These are phyloP conservation scores for Actias luna DNA, from an alignment of 2,888 invertebrate genomes.

Conservation along the genomic window DNA sequence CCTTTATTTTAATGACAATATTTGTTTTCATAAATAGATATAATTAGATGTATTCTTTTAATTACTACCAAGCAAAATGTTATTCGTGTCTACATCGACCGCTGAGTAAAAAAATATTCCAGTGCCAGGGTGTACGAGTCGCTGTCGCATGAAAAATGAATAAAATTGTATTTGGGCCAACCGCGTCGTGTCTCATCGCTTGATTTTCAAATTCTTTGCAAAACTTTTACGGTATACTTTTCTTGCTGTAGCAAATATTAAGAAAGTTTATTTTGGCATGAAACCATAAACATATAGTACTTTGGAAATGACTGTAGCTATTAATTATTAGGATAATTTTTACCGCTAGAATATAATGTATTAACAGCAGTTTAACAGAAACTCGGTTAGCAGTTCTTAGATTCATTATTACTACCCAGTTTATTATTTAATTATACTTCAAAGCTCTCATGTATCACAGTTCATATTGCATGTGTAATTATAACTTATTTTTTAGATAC, in stretches of 20 bases:
- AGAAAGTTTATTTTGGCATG: not conserved
- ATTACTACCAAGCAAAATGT: not conserved
- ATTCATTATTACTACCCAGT: not conserved
- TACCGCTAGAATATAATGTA: not conserved
- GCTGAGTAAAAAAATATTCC: slow-evolving; percentile 67
- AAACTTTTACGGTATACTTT: slow-evolving; percentile 34
- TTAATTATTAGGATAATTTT: not conserved
- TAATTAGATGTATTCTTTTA: not conserved
- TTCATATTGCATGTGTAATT: not conserved
- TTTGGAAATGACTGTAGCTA: not conserved
- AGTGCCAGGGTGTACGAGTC: slow-evolving; percentile 75
- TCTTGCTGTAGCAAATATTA: slow-evolving; percentile 14
- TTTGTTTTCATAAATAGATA: not conserved
- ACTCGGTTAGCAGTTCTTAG: not conserved
- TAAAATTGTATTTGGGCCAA: slow-evolving; percentile 71
- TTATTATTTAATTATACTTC: too few species aligned
- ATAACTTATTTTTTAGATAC: slow-evolving; percentile 17
- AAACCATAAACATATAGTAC: not conserved
- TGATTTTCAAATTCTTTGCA: slow-evolving; percentile 47
- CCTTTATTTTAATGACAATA: not conserved
- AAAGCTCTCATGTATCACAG: not conserved
- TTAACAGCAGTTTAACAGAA: not conserved
- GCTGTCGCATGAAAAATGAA: slow-evolving; percentile 78
- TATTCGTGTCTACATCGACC: slow-evolving; percentile 10
- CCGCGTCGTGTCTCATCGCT: slow-evolving; percentile 38